A percentile compares a stretch with the other conserved stretches of the same genome.
Conservation (phyloP, 2,113 vertebrate genomes). For the Gnathonemus longibarbis region DNA sequence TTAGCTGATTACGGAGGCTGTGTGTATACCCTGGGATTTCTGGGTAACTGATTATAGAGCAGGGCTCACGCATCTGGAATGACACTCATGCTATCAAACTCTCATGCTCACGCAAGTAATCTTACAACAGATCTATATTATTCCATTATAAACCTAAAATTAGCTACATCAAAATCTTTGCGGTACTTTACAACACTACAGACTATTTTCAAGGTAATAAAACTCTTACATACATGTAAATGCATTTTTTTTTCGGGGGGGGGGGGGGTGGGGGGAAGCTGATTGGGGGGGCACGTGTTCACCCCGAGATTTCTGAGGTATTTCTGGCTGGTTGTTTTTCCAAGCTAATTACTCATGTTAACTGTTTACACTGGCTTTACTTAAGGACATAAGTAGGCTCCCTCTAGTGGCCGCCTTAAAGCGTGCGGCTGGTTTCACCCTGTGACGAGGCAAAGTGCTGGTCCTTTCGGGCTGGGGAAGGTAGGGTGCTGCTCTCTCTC, state of each 20-base stretch:
- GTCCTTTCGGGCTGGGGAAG: too few relatives aligned
- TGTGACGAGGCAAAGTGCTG: not conserved
- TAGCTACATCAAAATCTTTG: too few relatives aligned
- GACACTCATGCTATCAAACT: too few relatives aligned
- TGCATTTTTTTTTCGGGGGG: too few relatives aligned
- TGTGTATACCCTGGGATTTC: not conserved
- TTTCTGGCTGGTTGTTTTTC: not conserved
- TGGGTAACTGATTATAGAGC: not conserved
- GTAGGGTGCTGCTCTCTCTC: slow-evolving; percentile 25
- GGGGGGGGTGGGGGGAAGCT: not conserved
- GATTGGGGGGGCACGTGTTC: not conserved
- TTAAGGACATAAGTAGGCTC: not conserved
- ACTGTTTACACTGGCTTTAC: not conserved
- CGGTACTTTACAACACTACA: too few relatives aligned
- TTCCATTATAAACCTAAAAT: too few relatives aligned
- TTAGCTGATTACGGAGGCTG: not conserved
- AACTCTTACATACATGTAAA: too few relatives aligned
- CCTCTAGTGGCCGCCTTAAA: not conserved
- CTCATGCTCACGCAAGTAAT: too few relatives aligned
- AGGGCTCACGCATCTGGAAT: too few relatives aligned
- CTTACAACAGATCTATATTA: too few relatives aligned
- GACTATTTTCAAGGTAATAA: too few relatives aligned
- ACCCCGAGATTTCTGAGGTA: not conserved
- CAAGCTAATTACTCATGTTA: not conserved
- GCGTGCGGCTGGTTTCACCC: not conserved